A percentile compares a stretch with the other conserved stretches of the same genome.
Conservation (phyloP, 2,888 invertebrate genomes). For the Disparrhopalites patrizii region DNA sequence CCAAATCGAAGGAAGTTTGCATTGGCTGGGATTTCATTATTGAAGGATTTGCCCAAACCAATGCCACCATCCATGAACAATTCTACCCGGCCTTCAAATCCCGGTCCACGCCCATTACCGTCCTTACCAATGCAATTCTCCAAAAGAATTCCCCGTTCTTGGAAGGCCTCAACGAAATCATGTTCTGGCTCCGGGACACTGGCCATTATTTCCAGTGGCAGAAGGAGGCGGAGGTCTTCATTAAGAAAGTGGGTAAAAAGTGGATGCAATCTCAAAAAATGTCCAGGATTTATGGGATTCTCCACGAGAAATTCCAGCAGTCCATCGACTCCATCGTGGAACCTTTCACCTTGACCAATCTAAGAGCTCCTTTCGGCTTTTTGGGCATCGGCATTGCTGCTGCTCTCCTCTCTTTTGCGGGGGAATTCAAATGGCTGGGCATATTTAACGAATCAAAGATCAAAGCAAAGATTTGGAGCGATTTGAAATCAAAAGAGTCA, state of each 20-base stretch:
- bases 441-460: too few species aligned
- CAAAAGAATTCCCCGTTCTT: constrained; percentile 6
- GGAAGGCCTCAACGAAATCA: not conserved
- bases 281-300: not conserved
- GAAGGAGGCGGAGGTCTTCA: not conserved
- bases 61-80: not conserved
- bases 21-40: constrained; percentile 5
- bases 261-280: not conserved
- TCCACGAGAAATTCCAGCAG: not conserved
- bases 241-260: not conserved
- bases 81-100: constrained; percentile 1
- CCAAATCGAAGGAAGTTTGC: not conserved
- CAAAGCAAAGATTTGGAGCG: too few species aligned
- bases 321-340: not conserved
- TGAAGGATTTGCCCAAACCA: not conserved
- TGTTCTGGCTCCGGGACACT: not conserved
- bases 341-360: not conserved
- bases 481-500: too few species aligned
- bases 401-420: not conserved
- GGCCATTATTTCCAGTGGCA: constrained; percentile 14
- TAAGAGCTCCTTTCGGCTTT: not conserved
- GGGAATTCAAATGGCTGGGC: not conserved
- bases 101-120: not conserved
- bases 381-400: not conserved
- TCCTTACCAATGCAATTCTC: constrained; percentile 1